Base-by-base conservation (phyloP, 1,140 invertebrate genomes). In the Venustaconcha ellipsiformis region DNA sequence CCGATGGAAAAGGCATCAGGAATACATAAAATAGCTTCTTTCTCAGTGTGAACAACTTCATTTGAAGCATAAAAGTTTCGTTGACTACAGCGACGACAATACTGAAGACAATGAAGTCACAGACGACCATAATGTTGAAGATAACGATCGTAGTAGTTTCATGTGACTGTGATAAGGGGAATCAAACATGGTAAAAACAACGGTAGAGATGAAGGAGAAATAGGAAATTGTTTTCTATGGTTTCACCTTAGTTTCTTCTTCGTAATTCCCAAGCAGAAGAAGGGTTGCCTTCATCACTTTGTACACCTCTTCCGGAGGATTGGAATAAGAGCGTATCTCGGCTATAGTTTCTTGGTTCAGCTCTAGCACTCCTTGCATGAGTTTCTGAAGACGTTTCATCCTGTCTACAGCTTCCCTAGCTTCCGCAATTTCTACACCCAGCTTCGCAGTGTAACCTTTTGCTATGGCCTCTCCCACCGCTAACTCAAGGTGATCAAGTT, bases 261-360 rank as follows among this genome's bases (percentile, higher is more conserved):
- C 79, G 20, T 66, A 66, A 69, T 82, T 77, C 18, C 82, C 82
- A 56, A 84, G 72, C 57, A 85, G 60, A 37, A 84, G n/a, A 12
- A 84, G 67, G 2, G 80, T 75, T 57, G 79, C 82, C 65, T 74
- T 72, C 82, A 84, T 84, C 14, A 84, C 80, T 14, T 68, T 72
- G 55, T 80, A 77, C 18, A 83, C 74, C 60, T 77, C 80, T 2
- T 70, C 76, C 4, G 70, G 74, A 17, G 83, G 83, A 68, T 77
- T 77, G 3, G 77, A 62, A 59, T 82, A 84, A 4, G 76, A 78
- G 2, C 73, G 67, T 37, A 84, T 80, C 68, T 84, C 83, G 6
- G 82, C 77, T 56, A 83, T 80, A 14, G 80, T 80, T 59, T 70
- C 73, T 60, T 84, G 80, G 57, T 85, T 77, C 26, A 85, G 37